Base-by-base conservation (phyloP, 2,113 vertebrate species). In the Eublepharis macularius region DNA sequence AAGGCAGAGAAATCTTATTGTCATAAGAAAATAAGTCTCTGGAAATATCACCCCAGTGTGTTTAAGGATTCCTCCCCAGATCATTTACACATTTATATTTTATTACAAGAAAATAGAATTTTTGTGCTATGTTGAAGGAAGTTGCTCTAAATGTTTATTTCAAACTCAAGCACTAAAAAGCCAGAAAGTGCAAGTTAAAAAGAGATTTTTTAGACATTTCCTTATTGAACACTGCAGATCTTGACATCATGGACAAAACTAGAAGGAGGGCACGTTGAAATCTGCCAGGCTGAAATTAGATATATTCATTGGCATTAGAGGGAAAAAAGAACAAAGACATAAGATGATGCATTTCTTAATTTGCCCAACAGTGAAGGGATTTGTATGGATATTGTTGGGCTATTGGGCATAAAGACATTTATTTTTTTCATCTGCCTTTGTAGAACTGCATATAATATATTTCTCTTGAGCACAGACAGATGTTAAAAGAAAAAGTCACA, bases 261-360 rank as follows among this genome's bases (percentile, higher is more conserved):
- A 78, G 74, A 57, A 29, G 49, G 49, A 78, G 66, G 66, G 39
- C 75, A 78, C 70, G 34, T 57, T 79, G 49, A 79, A 78, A 78
- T 85, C 70, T 47, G 43, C 65, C 49, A 85, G 39, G 49, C 36
- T 85, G 68, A 79, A 79, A 79, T 79, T 60, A 57, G 51, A 21
- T 79, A 78, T 21, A 4, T 24, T 70, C 19, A 39, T 85, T 85
- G 41, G 72, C 49, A 60, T 65, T 47, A 36, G 41, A 1, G 2
- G 34, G n/a, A 72, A 32, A 54, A 43, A 68, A 77, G 63, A 49
- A 66, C 68, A 16, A 82, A 82, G 17, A 73, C 2, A 82, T 74
- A 49, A 17, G 43, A 78, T 69, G 39, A 68, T 43, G 21, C 57
- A 72, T 86, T 80, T 80, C 77, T 80, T 86, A n/a, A 86, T 79